Evolutionary conservation across 2,797 vertebrate species (phyloP).

Genomic region (Macrochelys suwanniensis): DNA sequence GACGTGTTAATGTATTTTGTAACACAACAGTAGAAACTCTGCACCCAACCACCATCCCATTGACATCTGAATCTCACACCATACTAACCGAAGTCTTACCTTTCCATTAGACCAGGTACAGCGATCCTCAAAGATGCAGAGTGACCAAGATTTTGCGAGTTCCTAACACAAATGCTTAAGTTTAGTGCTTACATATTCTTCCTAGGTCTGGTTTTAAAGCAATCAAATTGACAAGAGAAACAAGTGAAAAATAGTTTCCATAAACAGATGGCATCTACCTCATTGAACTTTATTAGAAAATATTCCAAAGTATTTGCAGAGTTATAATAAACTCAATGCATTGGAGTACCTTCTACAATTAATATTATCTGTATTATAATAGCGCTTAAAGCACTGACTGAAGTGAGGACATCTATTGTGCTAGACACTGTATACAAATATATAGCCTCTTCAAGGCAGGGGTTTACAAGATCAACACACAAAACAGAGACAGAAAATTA

Average conservation of each 20-base stretch:
- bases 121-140: slow-evolving; percentile 32
- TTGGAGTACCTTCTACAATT: background rate
- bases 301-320: background rate
- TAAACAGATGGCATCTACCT: background rate
- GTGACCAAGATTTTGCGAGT: background rate
- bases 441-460: background rate
- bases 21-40: background rate
- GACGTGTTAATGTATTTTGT: background rate
- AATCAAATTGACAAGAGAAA: background rate
- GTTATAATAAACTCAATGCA: fast-evolving
- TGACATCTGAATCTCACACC: fast-evolving
- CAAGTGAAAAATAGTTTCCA: background rate
- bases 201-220: background rate
- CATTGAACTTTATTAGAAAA: background rate
- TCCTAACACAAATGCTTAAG: background rate
- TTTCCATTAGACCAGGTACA: slow-evolving; percentile 66
- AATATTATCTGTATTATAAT: background rate
- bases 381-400: background rate
- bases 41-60: background rate
- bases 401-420: background rate
- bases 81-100: background rate
- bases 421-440: fast-evolving
- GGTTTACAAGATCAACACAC: no score
- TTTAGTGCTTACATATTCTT: background rate
- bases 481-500: background rate